A percentile compares a stretch with the other conserved stretches of the same genome.
phyloP scores from a whole-genome alignment of 2,113 vertebrate genomes.

The Rynchops niger region DNA sequence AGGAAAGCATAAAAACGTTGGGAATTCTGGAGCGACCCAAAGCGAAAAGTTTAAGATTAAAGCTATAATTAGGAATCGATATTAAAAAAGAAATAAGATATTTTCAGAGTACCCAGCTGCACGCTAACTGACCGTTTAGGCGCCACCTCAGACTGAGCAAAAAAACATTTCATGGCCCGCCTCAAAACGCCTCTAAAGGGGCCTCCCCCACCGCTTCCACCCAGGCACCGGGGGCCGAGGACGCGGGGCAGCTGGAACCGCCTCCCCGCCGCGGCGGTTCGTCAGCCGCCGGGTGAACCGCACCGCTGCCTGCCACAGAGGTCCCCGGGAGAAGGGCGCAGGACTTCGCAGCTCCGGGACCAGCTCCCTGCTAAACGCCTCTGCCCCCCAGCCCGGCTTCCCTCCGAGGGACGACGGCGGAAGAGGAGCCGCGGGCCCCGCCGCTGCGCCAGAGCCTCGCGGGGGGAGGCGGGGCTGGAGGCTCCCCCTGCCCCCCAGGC shows the following conservation, averaged over 20 bases:
- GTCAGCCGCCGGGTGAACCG: background rate
- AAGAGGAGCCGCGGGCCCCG: background rate
- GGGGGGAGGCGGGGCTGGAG: too few species aligned
- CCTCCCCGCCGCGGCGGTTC: too few species aligned
- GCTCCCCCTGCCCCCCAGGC: background rate
- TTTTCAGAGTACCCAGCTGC: background rate
- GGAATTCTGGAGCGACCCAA: accelerated
- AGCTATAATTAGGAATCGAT: accelerated
- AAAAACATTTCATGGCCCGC: accelerated
- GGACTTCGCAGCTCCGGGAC: background rate
- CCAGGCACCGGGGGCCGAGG: background rate
- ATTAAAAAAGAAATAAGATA: background rate
- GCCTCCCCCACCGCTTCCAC: background rate
- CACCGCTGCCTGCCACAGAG: background rate
- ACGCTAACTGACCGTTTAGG: accelerated
- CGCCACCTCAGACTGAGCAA: background rate
- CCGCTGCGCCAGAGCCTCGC: background rate
- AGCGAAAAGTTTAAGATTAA: accelerated
- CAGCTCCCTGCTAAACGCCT: background rate
- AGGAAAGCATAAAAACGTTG: background rate
- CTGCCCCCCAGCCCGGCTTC: background rate
- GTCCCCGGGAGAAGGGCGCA: background rate
- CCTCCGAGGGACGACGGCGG: background rate
- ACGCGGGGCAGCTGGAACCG: too few species aligned
- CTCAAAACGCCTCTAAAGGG: background rate